phyloP scores from a whole-genome alignment of 2,888 invertebrate species.

The Ctenicera cuprea region DNA sequence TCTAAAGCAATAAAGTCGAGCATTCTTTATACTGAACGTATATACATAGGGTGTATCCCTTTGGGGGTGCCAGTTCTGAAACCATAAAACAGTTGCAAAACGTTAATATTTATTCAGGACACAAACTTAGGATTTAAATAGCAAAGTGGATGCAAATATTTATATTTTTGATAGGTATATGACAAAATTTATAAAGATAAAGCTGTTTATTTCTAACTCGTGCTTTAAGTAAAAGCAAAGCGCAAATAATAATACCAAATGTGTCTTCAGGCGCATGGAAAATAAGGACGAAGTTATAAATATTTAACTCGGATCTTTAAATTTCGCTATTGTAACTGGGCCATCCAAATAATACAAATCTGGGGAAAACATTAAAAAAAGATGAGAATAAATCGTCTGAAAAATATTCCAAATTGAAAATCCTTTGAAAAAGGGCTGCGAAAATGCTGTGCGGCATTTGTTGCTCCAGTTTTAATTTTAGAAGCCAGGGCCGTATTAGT shows the following conservation, averaged over 20 bases:
- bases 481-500: too few species aligned
- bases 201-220: background rate
- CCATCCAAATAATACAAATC: too few species aligned
- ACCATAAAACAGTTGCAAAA: conserved; percentile 26
- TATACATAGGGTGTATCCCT: conserved; percentile 26
- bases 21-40: conserved; percentile 30
- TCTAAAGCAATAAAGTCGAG: conserved; percentile 35
- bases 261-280: too few species aligned
- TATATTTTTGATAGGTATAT: conserved; percentile 1
- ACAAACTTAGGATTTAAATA: conserved; percentile 27
- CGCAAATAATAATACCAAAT: background rate
- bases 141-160: background rate
- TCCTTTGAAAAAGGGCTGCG: too few species aligned
- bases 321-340: too few species aligned
- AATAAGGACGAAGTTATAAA: too few species aligned
- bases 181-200: background rate
- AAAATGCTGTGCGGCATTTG: too few species aligned
- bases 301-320: too few species aligned
- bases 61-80: conserved; percentile 27
- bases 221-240: background rate
- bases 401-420: too few species aligned
- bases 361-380: too few species aligned
- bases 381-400: too few species aligned
- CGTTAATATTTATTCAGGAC: conserved; percentile 42
- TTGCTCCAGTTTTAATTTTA: too few species aligned